These are phyloP conservation scores for Syngnathus floridae DNA, from an alignment of 2,113 vertebrate genomes.

Conservation along the genomic window DNA sequence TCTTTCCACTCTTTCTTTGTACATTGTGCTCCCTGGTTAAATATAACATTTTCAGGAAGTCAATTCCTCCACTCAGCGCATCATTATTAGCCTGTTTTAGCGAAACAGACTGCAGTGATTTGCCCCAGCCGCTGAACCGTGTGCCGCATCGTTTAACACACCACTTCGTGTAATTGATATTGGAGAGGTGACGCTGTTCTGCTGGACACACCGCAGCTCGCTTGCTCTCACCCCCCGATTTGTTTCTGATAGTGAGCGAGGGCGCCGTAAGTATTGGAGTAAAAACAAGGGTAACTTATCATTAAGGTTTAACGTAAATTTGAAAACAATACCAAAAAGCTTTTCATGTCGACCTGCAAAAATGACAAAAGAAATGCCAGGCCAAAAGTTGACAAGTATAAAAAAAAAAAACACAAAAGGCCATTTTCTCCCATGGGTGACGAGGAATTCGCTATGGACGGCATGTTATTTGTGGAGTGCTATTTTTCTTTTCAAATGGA, in stretches of 20 bases:
- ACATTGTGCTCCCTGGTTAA: slow-evolving; percentile 21
- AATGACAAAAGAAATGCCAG: neutral
- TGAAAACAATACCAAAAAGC: neutral
- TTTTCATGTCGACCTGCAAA: neutral
- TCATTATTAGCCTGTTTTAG: slow-evolving; percentile 44
- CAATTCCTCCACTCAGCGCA: slow-evolving; percentile 20
- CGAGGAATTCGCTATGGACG: too few species aligned
- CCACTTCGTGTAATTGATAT: slow-evolving; percentile 61
- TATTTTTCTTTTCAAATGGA: neutral
- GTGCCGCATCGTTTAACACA: slow-evolving; percentile 62
- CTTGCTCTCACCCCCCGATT: slow-evolving; percentile 14
- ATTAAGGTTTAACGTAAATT: neutral
- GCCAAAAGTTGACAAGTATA: too few species aligned
- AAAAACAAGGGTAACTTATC: neutral
- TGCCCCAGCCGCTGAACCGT: slow-evolving; percentile 51
- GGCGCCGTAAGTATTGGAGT: slow-evolving; percentile 1
- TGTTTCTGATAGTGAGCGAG: slow-evolving; percentile 10
- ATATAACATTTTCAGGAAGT: slow-evolving; percentile 26
- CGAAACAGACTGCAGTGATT: slow-evolving; percentile 57
- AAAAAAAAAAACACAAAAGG: too few species aligned
- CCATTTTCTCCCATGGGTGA: too few species aligned
- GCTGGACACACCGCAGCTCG: slow-evolving; percentile 26
- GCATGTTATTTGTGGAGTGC: too few species aligned
- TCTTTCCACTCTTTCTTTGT: slow-evolving; percentile 2
- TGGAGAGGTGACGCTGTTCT: slow-evolving; percentile 48